Evolutionary conservation across 2,113 vertebrate species (phyloP).

Genomic region (Melanerpes formicivorus): DNA sequence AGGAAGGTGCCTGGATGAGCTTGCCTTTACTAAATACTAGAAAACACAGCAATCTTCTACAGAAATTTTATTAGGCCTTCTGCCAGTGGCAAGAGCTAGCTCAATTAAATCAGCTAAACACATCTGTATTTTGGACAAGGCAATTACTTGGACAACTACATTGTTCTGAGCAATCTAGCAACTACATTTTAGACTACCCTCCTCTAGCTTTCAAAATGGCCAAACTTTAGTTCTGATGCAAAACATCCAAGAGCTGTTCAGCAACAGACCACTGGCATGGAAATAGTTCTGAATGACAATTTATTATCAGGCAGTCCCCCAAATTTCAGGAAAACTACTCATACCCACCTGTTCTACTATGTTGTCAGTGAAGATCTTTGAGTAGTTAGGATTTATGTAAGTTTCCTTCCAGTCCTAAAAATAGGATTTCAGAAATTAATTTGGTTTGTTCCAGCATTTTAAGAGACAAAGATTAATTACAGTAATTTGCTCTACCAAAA

Average conservation of each 20-base stretch:
- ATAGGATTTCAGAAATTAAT: background rate
- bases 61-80: background rate
- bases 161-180: background rate
- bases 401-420: slow-evolving; percentile 96
- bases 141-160: background rate
- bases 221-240: background rate
- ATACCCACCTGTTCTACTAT: slow-evolving; percentile 88
- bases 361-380: slow-evolving; percentile 94
- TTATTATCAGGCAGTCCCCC: background rate
- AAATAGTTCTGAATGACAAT: background rate
- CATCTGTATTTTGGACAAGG: background rate
- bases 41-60: background rate
- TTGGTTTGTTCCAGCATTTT: background rate
- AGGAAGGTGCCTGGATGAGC: background rate
- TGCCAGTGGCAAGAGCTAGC: background rate
- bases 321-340: background rate
- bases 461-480: background rate
- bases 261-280: background rate
- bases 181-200: background rate
- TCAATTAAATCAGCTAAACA: background rate
- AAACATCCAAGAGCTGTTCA: background rate
- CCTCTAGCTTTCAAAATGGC: background rate
- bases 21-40: background rate
- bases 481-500: background rate
- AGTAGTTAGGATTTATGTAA: slow-evolving; percentile 94